These are phyloP conservation scores for Phortica okadai DNA, from an alignment of 2,888 invertebrate genomes.

Conservation along the genomic window DNA sequence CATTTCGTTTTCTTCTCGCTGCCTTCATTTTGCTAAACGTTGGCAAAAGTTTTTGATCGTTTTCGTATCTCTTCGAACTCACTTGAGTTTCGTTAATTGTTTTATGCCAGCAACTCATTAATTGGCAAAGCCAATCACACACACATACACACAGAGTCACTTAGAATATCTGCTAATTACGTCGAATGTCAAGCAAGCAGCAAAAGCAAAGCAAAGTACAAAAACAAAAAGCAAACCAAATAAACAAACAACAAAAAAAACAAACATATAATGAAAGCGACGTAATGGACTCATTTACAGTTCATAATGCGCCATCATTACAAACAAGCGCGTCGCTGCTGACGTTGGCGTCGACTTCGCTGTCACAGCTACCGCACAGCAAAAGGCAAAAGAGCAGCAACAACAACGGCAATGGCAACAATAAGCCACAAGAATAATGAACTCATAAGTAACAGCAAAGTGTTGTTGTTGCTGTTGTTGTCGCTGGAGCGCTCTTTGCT, in stretches of 20 bases:
- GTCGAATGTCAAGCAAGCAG: background rate
- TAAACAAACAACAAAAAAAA: background rate
- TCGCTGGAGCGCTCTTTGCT: too few relatives aligned
- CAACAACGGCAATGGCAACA: constrained; percentile 40
- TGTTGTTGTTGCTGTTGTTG: too few relatives aligned
- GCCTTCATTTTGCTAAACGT: background rate
- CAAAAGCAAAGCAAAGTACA: background rate
- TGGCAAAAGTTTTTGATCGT: constrained; percentile 10
- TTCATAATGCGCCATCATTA: constrained; percentile 56
- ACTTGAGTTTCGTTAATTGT: constrained; percentile 30
- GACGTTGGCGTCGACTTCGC: constrained; percentile 27
- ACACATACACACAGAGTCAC: constrained; percentile 17
- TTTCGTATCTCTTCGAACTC: too few relatives aligned
- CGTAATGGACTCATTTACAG: constrained; percentile 69
- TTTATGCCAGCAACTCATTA: constrained; percentile 30
- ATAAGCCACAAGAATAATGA: constrained; percentile 28
- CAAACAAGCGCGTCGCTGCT: constrained; percentile 25
- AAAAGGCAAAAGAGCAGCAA: constrained; percentile 35
- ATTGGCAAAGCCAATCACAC: constrained; percentile 21
- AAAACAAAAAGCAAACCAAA: background rate
- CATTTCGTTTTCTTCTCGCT: too few relatives aligned
- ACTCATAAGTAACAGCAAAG: constrained; percentile 45
- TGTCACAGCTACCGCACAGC: background rate
- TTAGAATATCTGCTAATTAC: constrained; percentile 5
- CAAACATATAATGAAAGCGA: constrained; percentile 38